A percentile compares a stretch with the other conserved stretches of the same genome.
Evolutionary conservation across 1,140 invertebrate species (phyloP).

Genomic region (Drusus annulatus): DNA sequence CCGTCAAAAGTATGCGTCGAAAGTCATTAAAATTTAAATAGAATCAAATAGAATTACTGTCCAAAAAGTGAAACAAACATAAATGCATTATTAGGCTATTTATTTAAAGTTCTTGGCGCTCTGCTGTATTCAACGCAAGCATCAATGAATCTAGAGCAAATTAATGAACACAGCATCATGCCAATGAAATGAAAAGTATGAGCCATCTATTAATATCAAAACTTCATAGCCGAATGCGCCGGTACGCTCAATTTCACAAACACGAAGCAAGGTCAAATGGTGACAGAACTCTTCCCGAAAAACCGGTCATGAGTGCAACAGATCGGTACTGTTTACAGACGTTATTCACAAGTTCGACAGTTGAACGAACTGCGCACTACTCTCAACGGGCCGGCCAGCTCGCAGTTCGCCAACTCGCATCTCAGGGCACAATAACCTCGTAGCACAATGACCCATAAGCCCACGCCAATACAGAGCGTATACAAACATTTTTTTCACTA

Average conservation of each 20-base stretch:
- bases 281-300: slow-evolving; percentile 10
- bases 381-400: slow-evolving; percentile 17
- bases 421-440: slow-evolving; percentile 53
- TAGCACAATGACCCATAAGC: slow-evolving; percentile 57
- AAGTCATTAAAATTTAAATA: too few species aligned
- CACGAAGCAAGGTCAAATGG: slow-evolving; percentile 3
- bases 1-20: too few species aligned
- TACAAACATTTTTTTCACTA: slow-evolving; percentile 29
- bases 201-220: background rate
- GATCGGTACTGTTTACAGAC: slow-evolving; percentile 43
- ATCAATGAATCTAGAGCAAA: too few species aligned
- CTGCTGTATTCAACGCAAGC: too few species aligned
- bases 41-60: too few species aligned
- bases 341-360: slow-evolving; percentile 48
- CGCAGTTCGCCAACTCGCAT: slow-evolving; percentile 5
- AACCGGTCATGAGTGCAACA: slow-evolving; percentile 42
- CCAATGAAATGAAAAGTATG: too few species aligned
- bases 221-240: background rate
- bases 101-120: too few species aligned
- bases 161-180: too few species aligned
- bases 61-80: too few species aligned
- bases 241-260: background rate
- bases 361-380: slow-evolving; percentile 55
- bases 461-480: slow-evolving; percentile 30
- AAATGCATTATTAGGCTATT: too few species aligned